Conservation (phyloP, 1,140 invertebrate genomes). For the Cardiocondyla obscurior region DNA sequence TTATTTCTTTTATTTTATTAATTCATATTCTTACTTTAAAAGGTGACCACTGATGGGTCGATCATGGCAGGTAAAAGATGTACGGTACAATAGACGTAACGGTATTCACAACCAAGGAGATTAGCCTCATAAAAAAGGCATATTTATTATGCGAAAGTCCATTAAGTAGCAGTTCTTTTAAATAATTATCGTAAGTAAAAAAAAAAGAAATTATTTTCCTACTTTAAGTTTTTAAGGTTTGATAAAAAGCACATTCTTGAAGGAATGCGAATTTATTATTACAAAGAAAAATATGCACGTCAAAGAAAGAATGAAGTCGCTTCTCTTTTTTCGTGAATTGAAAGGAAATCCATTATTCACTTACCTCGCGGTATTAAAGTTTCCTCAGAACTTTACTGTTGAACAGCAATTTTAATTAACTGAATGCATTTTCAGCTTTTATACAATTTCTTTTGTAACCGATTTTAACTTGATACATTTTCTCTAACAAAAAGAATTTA, state of each 20-base stretch:
- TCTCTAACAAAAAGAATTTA: background rate
- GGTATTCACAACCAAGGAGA: too few relatives aligned
- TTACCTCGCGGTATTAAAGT: background rate
- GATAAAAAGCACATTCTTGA: background rate
- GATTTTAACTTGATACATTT: background rate
- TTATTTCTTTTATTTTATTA: too few relatives aligned
- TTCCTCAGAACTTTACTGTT: background rate
- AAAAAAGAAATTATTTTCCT: too few relatives aligned
- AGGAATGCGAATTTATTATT: background rate
- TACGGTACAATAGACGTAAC: too few relatives aligned
- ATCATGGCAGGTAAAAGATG: too few relatives aligned
- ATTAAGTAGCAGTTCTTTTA: too few relatives aligned
- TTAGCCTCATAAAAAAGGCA: too few relatives aligned
- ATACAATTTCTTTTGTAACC: background rate
- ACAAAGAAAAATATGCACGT: background rate
- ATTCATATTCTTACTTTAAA: too few relatives aligned
- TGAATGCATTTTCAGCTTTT: too few relatives aligned
- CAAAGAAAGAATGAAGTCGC: background rate
- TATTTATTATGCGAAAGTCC: too few relatives aligned
- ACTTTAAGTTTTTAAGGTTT: background rate
- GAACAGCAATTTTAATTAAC: background rate
- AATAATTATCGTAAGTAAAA: too few relatives aligned
- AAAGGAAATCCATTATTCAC: background rate
- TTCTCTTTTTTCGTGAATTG: background rate
- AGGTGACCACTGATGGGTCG: too few relatives aligned